Percentiles rank a stretch among this genome's conserved stretches.
Conservation (phyloP, 2,797 vertebrate species). For the Melanotaenia maccullochi region DNA sequence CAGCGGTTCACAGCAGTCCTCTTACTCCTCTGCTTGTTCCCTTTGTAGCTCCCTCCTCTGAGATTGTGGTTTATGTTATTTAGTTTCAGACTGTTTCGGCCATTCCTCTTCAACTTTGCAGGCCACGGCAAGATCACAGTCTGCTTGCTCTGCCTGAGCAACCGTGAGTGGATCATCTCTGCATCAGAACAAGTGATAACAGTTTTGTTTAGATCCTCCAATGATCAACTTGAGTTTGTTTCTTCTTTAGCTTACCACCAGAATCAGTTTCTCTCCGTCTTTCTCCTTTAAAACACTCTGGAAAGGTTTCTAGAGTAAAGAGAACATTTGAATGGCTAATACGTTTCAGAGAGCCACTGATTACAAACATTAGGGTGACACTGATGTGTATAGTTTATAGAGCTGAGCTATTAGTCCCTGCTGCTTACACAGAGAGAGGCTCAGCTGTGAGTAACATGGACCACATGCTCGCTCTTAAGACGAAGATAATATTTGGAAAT, state of each 20-base stretch:
- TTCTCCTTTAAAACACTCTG: conserved; percentile 36
- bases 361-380: conserved; percentile 70
- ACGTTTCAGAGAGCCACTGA: conserved; percentile 56
- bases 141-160: conserved; percentile 25
- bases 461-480: conserved; percentile 72
- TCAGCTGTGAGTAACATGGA: conserved; percentile 71
- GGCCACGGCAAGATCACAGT: conserved; percentile 28
- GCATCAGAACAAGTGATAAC: conserved; percentile 56
- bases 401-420: conserved; percentile 53
- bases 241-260: conserved; percentile 1
- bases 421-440: conserved; percentile 34
- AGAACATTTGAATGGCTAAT: conserved; percentile 65
- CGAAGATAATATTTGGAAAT: conserved; percentile 70
- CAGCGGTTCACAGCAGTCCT: conserved; percentile 48
- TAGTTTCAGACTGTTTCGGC: conserved; percentile 57
- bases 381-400: conserved; percentile 73
- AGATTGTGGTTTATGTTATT: conserved; percentile 62
- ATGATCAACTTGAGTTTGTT: conserved; percentile 20
- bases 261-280: conserved; percentile 8
- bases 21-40: conserved; percentile 36
- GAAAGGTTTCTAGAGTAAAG: conserved; percentile 57
- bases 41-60: conserved; percentile 39
- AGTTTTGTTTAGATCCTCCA: conserved; percentile 61
- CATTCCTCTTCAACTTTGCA: conserved; percentile 43
- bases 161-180: conserved; percentile 22